Evolutionary conservation across 2,797 vertebrate genomes (phyloP).

Genomic region (Bovichtus variegatus): DNA sequence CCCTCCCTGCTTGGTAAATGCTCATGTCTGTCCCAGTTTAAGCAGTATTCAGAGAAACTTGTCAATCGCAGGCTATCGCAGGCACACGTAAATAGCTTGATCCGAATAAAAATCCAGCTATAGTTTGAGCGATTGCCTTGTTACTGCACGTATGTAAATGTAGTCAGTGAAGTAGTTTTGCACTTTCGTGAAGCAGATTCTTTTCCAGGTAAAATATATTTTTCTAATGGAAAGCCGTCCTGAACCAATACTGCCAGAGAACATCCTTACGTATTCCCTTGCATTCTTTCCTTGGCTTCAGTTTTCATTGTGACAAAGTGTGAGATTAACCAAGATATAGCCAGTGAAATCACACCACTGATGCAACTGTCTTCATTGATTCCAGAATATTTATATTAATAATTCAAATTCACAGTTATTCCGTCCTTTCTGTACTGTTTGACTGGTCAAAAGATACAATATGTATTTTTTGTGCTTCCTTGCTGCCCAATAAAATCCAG

Average conservation of each 20-base stretch:
- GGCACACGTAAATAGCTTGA: constrained; percentile 16
- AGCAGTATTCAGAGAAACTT: constrained; percentile 13
- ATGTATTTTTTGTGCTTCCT: background rate
- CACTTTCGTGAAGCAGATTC: background rate
- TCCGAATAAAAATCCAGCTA: background rate
- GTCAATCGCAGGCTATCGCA: background rate
- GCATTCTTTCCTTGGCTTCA: background rate
- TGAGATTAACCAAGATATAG: background rate
- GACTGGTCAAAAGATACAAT: background rate
- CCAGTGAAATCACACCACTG: background rate
- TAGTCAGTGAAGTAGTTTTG: background rate
- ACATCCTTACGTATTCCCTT: background rate
- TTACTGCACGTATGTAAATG: constrained; percentile 18
- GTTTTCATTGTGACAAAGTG: background rate
- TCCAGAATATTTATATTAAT: constrained; percentile 16
- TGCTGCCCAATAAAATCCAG: constrained; percentile 21
- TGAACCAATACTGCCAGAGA: background rate
- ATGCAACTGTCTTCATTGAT: background rate
- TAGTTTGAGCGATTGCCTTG: background rate
- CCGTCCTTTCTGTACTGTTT: background rate
- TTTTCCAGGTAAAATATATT: constrained; percentile 5
- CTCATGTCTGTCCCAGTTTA: background rate
- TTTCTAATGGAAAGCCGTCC: constrained; percentile 6
- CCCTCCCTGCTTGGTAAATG: background rate
- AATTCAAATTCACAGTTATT: background rate